phyloP scores from a whole-genome alignment of 2,113 vertebrate genomes.

The Rhizomys pruinosus region DNA sequence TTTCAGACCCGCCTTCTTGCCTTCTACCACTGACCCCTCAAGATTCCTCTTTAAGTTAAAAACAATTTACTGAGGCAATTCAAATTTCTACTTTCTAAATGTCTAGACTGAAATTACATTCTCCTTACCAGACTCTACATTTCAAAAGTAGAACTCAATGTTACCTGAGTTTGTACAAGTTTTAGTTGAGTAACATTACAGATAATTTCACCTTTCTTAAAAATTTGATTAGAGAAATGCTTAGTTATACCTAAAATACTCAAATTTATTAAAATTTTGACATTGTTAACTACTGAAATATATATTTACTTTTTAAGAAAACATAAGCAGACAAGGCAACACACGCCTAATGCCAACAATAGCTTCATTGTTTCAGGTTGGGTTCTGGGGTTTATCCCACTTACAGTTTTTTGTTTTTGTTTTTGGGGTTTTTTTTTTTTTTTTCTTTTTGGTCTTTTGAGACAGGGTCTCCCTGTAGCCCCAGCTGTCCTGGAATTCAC shows the following conservation, averaged over 20 bases:
- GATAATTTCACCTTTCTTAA: conserved; percentile 35
- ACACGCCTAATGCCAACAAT: conserved; percentile 31
- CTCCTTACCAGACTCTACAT: background rate
- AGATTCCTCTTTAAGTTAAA: conserved; percentile 31
- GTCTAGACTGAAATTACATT: conserved; percentile 10
- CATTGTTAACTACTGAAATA: background rate
- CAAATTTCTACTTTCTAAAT: conserved; percentile 40
- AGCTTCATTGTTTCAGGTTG: conserved; percentile 41
- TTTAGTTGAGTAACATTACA: conserved; percentile 32
- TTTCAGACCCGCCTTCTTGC: background rate
- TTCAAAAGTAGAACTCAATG: background rate
- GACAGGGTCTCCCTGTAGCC: too few relatives aligned
- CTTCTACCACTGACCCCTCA: background rate
- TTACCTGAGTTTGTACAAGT: conserved; percentile 16
- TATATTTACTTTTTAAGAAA: conserved; percentile 23
- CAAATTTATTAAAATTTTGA: conserved; percentile 19
- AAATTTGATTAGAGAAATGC: conserved; percentile 6
- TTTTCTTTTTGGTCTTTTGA: too few relatives aligned
- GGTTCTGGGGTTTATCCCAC: conserved; percentile 53
- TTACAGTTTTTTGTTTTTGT: conserved; percentile 67
- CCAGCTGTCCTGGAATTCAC: too few relatives aligned
- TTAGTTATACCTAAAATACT: conserved; percentile 7
- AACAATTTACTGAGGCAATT: conserved; percentile 42
- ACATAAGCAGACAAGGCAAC: conserved; percentile 43
- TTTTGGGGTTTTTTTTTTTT: too few relatives aligned